Conservation (phyloP, 2,113 vertebrate genomes). For the Castor canadensis region DNA sequence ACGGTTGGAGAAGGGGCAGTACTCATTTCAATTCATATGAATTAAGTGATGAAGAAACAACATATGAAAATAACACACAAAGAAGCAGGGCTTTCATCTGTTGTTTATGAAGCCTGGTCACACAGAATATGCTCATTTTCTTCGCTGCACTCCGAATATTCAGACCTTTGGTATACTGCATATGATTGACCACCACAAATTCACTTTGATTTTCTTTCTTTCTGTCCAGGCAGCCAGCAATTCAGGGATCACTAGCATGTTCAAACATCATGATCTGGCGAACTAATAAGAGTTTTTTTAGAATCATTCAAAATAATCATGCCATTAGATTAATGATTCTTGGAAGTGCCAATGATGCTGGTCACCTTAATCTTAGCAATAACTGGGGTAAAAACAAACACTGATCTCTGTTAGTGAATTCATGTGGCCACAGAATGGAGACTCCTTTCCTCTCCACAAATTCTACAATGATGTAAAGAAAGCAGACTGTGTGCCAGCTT, state of each 20-base stretch:
- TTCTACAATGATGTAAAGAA: neutral
- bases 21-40: neutral
- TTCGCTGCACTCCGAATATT: neutral
- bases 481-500: neutral
- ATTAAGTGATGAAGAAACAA: neutral
- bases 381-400: neutral
- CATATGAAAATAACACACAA: neutral
- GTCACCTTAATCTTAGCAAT: neutral
- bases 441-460: fast-evolving
- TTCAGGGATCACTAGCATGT: neutral
- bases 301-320: neutral
- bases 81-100: too few relatives aligned
- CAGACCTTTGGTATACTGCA: neutral
- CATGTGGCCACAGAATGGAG: neutral
- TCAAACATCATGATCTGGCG: neutral
- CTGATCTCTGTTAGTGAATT: neutral
- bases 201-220: neutral
- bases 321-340: neutral
- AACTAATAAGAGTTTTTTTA: neutral
- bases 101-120: neutral
- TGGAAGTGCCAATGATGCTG: neutral
- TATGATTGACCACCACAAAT: too few relatives aligned
- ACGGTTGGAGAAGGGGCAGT: neutral
- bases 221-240: neutral
- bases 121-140: neutral